Evolutionary conservation across 2,797 vertebrate genomes (phyloP).

Genomic region (Anguilla anguilla): DNA sequence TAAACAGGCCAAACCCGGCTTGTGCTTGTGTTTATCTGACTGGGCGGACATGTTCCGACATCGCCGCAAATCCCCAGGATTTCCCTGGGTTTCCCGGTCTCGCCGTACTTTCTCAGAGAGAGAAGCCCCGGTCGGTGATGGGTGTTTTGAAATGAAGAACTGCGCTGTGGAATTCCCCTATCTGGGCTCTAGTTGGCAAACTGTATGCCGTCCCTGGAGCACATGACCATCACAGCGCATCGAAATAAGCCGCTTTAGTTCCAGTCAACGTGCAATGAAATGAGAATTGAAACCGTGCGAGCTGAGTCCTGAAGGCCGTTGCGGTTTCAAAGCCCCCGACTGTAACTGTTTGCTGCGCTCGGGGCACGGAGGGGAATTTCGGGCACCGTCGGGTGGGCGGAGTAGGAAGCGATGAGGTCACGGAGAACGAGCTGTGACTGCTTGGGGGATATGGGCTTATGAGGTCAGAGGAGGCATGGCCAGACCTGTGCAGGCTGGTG

Average conservation of each 20-base stretch:
- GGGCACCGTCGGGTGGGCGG: constrained; percentile 43
- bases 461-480: constrained; percentile 74
- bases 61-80: not conserved
- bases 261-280: not conserved
- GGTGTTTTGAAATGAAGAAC: not conserved
- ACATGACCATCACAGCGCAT: not conserved
- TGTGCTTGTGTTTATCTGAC: not conserved
- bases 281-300: not conserved
- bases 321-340: not conserved
- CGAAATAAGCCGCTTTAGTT: not conserved
- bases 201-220: not conserved
- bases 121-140: not conserved
- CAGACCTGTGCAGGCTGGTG: constrained; percentile 49
- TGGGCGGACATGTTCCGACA: not conserved
- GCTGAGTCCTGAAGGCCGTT: not conserved
- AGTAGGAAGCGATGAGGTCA: constrained; percentile 65
- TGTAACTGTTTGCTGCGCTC: not conserved
- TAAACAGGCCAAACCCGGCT: not conserved
- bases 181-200: no score
- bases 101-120: not conserved
- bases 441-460: constrained; percentile 61
- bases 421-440: constrained; percentile 25
- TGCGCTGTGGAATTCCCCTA: not conserved
- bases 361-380: constrained; percentile 36
- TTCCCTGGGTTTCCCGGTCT: not conserved